phyloP scores from a whole-genome alignment of 2,113 vertebrate genomes.

The Eira barbara region DNA sequence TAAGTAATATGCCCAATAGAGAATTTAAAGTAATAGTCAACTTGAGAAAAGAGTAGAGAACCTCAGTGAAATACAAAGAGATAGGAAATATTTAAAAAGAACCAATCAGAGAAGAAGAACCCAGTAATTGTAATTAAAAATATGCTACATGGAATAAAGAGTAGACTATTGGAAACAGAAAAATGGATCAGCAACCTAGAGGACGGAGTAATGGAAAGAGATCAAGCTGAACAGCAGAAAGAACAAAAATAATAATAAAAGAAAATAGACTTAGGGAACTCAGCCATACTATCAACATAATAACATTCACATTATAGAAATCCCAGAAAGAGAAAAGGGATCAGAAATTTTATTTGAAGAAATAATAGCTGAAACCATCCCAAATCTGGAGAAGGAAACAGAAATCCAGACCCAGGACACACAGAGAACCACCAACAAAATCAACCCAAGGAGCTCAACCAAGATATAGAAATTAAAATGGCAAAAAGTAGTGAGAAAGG shows the following conservation, averaged over 20 bases:
- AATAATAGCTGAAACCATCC: background rate
- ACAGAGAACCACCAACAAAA: background rate
- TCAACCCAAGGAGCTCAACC: background rate
- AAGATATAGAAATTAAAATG: background rate
- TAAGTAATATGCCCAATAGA: background rate
- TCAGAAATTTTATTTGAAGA: background rate
- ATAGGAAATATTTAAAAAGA: background rate
- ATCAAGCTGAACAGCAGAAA: background rate
- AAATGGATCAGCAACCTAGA: background rate
- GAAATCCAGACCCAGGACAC: background rate
- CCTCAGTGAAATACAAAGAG: background rate
- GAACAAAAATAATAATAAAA: background rate
- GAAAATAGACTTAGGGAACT: background rate
- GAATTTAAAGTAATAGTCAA: background rate
- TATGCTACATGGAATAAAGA: background rate
- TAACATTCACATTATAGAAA: background rate
- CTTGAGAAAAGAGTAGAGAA: background rate
- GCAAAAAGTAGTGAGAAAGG: background rate
- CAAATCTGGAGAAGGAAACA: background rate
- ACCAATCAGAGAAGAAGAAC: background rate
- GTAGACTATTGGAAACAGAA: background rate
- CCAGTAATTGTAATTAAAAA: background rate
- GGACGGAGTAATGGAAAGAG: background rate
- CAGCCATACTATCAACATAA: background rate
- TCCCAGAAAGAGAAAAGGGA: background rate